These are phyloP conservation scores for Pocillopora meandrina DNA, from an alignment of 92 coral and sea anemone species.

Conservation along the genomic window DNA sequence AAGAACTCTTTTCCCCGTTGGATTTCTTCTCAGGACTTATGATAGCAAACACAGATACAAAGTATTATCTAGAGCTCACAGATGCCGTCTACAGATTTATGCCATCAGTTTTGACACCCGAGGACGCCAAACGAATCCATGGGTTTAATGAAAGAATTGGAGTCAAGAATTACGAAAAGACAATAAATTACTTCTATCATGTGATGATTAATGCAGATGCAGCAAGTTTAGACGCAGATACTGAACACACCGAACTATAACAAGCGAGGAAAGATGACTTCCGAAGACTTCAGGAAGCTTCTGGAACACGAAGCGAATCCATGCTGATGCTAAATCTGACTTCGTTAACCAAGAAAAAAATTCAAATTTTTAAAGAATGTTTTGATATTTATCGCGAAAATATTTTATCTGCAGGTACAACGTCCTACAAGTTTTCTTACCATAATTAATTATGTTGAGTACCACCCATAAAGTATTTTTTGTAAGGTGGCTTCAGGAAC, in stretches of 20 bases:
- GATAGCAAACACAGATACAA: conserved; percentile 87
- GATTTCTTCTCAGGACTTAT: conserved; percentile 59
- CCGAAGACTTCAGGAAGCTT: neutral
- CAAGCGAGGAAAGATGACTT: neutral
- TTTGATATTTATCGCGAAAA: too few relatives aligned
- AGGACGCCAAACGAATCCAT: conserved; percentile 74
- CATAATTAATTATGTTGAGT: too few relatives aligned
- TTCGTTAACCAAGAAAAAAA: too few relatives aligned
- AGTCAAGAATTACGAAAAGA: conserved; percentile 88
- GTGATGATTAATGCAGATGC: conserved; percentile 82
- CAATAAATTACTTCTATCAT: conserved; percentile 86
- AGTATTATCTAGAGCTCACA: conserved; percentile 78
- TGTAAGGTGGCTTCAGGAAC: too few relatives aligned
- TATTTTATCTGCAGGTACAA: too few relatives aligned
- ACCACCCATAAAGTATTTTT: too few relatives aligned
- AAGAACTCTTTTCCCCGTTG: neutral
- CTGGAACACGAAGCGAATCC: neutral
- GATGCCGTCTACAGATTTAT: conserved; percentile 82
- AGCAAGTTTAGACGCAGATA: conserved; percentile 18
- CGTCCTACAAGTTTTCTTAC: too few relatives aligned
- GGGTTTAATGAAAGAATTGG: conserved; percentile 89
- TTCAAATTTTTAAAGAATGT: too few relatives aligned
- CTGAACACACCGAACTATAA: conserved; percentile 33
- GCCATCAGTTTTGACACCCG: conserved; percentile 75
- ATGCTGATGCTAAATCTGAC: too few relatives aligned